phyloP scores from a whole-genome alignment of 2,888 invertebrate genomes.

The Glaucopsyche alexis region DNA sequence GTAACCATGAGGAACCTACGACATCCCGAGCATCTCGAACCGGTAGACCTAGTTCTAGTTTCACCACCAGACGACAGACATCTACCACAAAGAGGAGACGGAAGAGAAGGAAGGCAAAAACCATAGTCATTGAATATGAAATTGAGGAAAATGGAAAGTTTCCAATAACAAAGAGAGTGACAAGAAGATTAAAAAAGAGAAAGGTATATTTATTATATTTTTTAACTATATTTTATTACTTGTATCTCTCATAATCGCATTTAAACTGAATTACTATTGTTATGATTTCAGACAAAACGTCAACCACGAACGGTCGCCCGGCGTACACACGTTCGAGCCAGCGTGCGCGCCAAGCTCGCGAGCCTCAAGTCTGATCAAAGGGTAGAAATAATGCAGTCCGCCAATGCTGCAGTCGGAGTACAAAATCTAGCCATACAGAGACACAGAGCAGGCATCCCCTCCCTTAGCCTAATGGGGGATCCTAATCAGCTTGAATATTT shows the following conservation, averaged over 20 bases:
- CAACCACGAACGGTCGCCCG: conserved; percentile 68
- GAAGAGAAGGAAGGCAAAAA: conserved; percentile 71
- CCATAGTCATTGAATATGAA: conserved; percentile 84
- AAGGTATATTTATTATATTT: conserved; percentile 47
- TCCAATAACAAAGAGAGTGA: conserved; percentile 77
- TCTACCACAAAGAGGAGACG: conserved; percentile 50
- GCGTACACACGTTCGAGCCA: conserved; percentile 60
- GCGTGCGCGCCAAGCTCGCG: conserved; percentile 62
- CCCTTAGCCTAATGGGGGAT: conserved; percentile 81
- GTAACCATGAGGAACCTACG: conserved; percentile 42
- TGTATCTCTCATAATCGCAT: no score
- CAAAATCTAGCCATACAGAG: conserved; percentile 43
- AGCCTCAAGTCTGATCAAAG: conserved; percentile 38
- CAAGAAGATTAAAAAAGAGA: conserved; percentile 61
- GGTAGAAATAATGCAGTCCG: conserved; percentile 32
- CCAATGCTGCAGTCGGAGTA: conserved; percentile 32
- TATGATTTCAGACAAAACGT: conserved; percentile 47
- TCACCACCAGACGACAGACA: conserved; percentile 41
- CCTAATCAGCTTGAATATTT: conserved; percentile 86
- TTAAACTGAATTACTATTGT: not conserved
- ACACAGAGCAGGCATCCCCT: conserved; percentile 49
- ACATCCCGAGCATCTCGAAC: conserved; percentile 43
- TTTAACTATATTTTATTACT: not conserved
- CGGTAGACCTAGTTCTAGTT: conserved; percentile 35
- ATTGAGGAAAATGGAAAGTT: conserved; percentile 82